These are phyloP conservation scores for Trissolcus japonicus DNA, from an alignment of 2,888 invertebrate species.

Conservation along the genomic window DNA sequence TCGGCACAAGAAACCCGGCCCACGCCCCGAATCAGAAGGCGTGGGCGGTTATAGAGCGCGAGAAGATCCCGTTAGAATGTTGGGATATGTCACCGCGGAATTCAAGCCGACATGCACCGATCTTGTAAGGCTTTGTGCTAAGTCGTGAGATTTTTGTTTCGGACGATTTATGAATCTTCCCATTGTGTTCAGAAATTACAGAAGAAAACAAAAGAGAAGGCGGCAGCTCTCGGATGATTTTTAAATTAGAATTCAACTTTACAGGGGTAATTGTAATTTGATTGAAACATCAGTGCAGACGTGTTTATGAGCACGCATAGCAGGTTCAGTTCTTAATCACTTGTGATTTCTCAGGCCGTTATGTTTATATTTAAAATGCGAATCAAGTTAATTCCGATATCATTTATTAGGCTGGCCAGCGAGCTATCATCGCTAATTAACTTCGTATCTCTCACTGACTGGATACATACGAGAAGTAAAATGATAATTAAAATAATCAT, in stretches of 20 bases:
- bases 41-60: conserved; percentile 45
- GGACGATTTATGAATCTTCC: too few relatives aligned
- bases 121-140: neutral
- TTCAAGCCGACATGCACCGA: neutral
- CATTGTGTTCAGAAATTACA: too few relatives aligned
- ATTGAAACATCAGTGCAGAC: too few relatives aligned
- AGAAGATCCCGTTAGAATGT: conserved; percentile 50
- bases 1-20: conserved; percentile 66
- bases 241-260: too few relatives aligned
- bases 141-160: too few relatives aligned
- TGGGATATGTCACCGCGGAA: neutral
- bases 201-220: too few relatives aligned
- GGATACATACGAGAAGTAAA: conserved; percentile 20
- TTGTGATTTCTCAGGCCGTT: conserved; percentile 1
- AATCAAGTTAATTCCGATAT: neutral
- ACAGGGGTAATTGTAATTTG: too few relatives aligned
- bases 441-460: conserved; percentile 21
- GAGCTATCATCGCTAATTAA: conserved; percentile 37
- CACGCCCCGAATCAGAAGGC: conserved; percentile 60
- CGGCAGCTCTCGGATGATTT: too few relatives aligned
- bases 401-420: conserved; percentile 24
- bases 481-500: conserved; percentile 33
- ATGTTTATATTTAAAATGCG: conserved; percentile 1
- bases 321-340: conserved; percentile 1
- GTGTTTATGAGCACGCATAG: too few relatives aligned